Evolutionary conservation across 1,140 invertebrate species (phyloP), one percentile per base, ranked within the genome.

Genomic region (Papilio glaucus): DNA sequence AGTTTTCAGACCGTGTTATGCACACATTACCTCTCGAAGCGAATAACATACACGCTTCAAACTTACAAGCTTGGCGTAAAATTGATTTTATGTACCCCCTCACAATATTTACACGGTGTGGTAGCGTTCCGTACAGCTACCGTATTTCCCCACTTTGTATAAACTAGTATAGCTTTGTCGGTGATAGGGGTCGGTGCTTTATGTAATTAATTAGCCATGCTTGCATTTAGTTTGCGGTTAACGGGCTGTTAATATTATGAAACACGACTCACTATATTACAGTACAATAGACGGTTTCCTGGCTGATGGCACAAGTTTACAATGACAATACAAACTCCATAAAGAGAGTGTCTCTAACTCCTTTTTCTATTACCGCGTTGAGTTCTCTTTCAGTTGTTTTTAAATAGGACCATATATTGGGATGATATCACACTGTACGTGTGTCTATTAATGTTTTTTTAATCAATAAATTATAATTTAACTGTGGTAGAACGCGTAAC

Each of bases 21-120:
- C 29, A 38, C 61, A 39, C 33, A 63, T 18, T 12, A 39, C 13
- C 33, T 38, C 37, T 39, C 33, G 33, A 63, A 63, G 61, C 61
- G 61, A 63, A 63, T 38, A 63, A 37, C 45, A 53, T 4, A 37
- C 2, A 63, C 61, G 61, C 37, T 63, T 37, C 6, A 38, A 37
- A 63, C 61, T 63, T 63, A 15, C 61, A 63, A 38, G 61, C 61
- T 18, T n/a, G 9, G 61, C 61, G 61, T 63, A 63, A 63, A 63
- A 63, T 63, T 63, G 61, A 63, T 63, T 63, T 63, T 63, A 63
- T 63, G 61, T 12, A 63, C 37, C 18, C 33, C 29, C 33, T 38
- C 37, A 63, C 61, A 63, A 63, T 63, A 63, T 39, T 63, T 39
- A 63, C 61, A 63, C 61, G 61, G 61, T 63, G 15, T 18, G 61